Evolutionary conservation across 1,140 invertebrate genomes (phyloP).

Genomic region (Sweltsa coloradensis): DNA sequence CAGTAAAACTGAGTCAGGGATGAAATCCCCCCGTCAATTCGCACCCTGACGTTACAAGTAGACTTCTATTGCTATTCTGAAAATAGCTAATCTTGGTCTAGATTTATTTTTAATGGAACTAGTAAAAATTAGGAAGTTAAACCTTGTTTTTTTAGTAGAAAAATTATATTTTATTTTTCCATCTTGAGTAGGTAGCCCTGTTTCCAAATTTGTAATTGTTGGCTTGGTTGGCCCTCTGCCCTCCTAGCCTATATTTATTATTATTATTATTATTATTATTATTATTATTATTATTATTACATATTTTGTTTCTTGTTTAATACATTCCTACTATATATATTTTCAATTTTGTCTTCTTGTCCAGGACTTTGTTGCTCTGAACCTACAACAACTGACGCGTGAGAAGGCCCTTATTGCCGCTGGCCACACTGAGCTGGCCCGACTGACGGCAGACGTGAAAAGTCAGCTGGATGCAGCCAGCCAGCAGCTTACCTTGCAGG

Average conservation of each 20-base stretch:
- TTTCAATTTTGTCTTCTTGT: conserved; percentile 21
- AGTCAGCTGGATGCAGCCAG: conserved; percentile 33
- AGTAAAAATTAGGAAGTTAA: no score
- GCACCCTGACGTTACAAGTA: no score
- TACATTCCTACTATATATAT: background rate
- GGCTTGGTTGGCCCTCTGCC: no score
- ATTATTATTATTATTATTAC: background rate
- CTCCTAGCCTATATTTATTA: background rate
- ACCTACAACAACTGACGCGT: conserved; percentile 39
- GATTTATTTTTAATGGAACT: no score
- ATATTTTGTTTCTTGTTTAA: background rate
- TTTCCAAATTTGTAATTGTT: no score
- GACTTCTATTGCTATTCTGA: no score
- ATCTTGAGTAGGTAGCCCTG: no score
- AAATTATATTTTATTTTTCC: no score
- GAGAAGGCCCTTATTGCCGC: conserved; percentile 47
- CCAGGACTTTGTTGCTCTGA: conserved; percentile 36
- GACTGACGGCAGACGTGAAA: conserved; percentile 41
- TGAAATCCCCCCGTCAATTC: no score
- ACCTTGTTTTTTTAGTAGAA: no score
- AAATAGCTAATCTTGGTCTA: no score
- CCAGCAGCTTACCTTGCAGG: conserved; percentile 34
- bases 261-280: background rate
- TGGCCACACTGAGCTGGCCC: conserved; percentile 39
- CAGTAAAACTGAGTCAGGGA: no score